phyloP scores from a whole-genome alignment of 1,140 invertebrate species.

The Bombyx mandarina region DNA sequence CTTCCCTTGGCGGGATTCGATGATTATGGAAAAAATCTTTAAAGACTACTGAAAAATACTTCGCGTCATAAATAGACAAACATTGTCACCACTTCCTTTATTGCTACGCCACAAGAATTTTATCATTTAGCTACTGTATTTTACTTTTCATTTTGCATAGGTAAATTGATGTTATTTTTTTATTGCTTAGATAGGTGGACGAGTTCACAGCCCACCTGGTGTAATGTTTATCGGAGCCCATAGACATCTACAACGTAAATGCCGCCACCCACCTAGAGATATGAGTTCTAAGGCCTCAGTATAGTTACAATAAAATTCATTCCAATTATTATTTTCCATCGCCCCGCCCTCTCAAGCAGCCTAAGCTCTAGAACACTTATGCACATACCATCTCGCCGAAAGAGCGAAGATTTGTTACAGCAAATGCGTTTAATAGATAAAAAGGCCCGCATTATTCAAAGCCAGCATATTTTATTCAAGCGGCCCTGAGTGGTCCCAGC shows the following conservation, averaged over 20 bases:
- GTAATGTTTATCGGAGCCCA: background rate
- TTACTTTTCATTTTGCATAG: background rate
- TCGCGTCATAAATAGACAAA: no score
- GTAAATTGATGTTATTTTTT: background rate
- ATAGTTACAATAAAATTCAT: background rate
- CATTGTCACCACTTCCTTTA: no score
- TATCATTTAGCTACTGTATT: no score
- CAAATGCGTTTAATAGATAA: slow-evolving; percentile 65
- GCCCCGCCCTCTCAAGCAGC: background rate
- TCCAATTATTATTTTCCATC: background rate
- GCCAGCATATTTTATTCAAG: slow-evolving; percentile 60
- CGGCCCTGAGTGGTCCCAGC: slow-evolving; percentile 30
- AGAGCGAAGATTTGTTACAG: slow-evolving; percentile 54
- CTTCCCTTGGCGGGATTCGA: no score
- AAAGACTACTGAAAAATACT: no score
- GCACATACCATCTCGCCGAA: slow-evolving; percentile 5
- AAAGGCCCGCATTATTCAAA: slow-evolving; percentile 50
- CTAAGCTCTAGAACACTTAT: background rate
- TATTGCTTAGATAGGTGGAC: no score
- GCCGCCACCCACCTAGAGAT: no score
- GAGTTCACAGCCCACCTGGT: background rate
- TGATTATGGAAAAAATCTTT: no score
- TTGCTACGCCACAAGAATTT: no score
- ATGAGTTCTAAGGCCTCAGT: no score
- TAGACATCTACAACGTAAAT: no score